Conservation (phyloP, 2,113 vertebrate species). For the Hyaena hyaena region DNA sequence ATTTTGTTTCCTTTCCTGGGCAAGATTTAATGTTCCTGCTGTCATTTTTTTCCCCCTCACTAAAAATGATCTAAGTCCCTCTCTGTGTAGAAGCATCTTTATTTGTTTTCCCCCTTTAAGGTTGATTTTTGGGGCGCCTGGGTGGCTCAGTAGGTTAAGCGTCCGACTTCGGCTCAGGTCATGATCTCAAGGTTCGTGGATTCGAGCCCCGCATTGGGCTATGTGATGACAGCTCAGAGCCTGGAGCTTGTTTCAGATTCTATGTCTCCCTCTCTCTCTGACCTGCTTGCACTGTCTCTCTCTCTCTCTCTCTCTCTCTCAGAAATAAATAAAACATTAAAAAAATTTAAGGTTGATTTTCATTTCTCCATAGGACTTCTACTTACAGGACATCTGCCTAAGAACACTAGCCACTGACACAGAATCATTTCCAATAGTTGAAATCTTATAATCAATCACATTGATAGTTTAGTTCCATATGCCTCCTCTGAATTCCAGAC, state of each 20-base stretch:
- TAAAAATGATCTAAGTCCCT: neutral
- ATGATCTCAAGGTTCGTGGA: too few species aligned
- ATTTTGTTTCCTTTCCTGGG: neutral
- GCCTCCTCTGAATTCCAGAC: neutral
- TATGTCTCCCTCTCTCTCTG: too few species aligned
- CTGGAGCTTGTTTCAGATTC: too few species aligned
- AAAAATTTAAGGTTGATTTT: neutral
- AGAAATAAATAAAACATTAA: too few species aligned
- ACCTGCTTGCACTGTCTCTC: too few species aligned
- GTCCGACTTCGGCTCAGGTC: too few species aligned
- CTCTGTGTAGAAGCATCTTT: neutral
- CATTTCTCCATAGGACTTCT: neutral
- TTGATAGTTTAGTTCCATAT: neutral
- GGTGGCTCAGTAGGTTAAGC: too few species aligned
- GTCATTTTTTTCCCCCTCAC: neutral
- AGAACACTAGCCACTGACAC: neutral
- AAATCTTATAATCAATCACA: neutral
- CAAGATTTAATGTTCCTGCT: neutral
- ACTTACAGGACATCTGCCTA: neutral
- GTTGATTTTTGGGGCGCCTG: neutral
- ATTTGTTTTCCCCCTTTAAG: neutral
- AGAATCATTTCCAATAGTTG: neutral
- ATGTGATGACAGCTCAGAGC: too few species aligned
- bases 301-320: too few species aligned
- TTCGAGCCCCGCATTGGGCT: too few species aligned